A percentile compares a stretch with the other conserved stretches of the same genome.
These are phyloP conservation scores for Rynchops niger DNA, from an alignment of 2,113 vertebrate genomes.

Conservation along the genomic window DNA sequence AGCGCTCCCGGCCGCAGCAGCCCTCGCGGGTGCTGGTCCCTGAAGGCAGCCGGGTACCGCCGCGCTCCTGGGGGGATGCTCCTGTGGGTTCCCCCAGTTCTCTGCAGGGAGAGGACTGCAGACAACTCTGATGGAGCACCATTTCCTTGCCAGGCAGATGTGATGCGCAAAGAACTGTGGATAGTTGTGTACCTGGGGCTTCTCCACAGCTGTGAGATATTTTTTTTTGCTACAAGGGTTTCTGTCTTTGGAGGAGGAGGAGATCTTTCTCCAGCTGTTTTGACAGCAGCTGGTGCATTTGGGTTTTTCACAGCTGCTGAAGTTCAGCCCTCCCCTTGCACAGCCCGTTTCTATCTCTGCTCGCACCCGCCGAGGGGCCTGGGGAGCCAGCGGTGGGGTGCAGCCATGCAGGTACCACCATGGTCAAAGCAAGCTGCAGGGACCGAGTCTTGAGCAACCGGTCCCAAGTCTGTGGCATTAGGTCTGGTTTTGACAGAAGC, in stretches of 20 bases:
- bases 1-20: accelerated
- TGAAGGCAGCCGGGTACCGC: background rate
- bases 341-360: background rate
- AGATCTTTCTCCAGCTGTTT: background rate
- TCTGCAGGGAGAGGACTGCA: background rate
- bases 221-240: background rate
- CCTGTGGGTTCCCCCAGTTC: accelerated
- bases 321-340: background rate
- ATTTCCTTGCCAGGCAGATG: background rate
- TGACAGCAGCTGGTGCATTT: background rate
- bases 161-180: background rate
- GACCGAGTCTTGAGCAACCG: background rate
- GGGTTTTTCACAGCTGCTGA: background rate
- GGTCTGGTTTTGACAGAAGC: background rate
- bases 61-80: background rate
- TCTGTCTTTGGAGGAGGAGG: background rate
- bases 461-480: background rate
- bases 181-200: background rate
- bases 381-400: background rate
- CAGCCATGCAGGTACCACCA: background rate
- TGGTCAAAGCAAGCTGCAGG: background rate
- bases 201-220: background rate
- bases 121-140: background rate
- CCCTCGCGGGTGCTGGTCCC: background rate
- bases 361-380: accelerated